phyloP scores from a whole-genome alignment of 2,888 invertebrate species.

The Nyleta sp. region DNA sequence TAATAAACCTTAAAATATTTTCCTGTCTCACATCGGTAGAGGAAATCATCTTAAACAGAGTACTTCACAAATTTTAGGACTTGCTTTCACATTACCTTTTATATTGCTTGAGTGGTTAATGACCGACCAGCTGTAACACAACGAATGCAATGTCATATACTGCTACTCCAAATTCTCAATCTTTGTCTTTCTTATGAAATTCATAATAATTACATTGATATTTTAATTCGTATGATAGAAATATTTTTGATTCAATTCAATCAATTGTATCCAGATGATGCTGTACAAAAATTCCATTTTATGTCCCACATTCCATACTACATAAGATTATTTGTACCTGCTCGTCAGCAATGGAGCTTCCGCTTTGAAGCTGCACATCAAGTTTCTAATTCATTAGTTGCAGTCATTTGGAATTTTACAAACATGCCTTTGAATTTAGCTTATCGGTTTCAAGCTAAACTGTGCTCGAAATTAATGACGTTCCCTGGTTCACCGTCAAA shows the following conservation, averaged over 20 bases:
- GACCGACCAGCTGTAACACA: constrained; percentile 9
- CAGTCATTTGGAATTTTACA: constrained; percentile 65
- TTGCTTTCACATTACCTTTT: constrained; percentile 13
- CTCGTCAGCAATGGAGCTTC: constrained; percentile 66
- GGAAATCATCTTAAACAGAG: background rate
- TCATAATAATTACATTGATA: constrained; percentile 52
- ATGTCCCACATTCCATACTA: constrained; percentile 60
- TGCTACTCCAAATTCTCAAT: constrained; percentile 68
- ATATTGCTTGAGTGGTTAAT: constrained; percentile 13
- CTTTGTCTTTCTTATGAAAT: constrained; percentile 66
- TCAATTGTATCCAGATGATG: constrained; percentile 61
- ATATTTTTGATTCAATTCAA: constrained; percentile 46
- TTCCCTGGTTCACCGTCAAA: constrained; percentile 5
- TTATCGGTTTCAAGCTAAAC: constrained; percentile 61
- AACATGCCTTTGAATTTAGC: constrained; percentile 61
- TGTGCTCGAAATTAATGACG: constrained; percentile 36
- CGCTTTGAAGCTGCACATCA: constrained; percentile 65
- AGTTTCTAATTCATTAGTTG: constrained; percentile 60
- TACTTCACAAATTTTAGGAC: constrained; percentile 1
- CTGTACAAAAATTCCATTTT: constrained; percentile 66
- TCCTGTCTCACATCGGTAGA: background rate
- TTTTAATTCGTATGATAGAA: constrained; percentile 65
- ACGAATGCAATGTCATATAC: constrained; percentile 19
- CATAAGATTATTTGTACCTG: constrained; percentile 63
- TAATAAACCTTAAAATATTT: constrained; percentile 61